A percentile compares a stretch with the other conserved stretches of the same genome.
Evolutionary conservation across 2,888 invertebrate species (phyloP).

Genomic region (Plutella xylostella): DNA sequence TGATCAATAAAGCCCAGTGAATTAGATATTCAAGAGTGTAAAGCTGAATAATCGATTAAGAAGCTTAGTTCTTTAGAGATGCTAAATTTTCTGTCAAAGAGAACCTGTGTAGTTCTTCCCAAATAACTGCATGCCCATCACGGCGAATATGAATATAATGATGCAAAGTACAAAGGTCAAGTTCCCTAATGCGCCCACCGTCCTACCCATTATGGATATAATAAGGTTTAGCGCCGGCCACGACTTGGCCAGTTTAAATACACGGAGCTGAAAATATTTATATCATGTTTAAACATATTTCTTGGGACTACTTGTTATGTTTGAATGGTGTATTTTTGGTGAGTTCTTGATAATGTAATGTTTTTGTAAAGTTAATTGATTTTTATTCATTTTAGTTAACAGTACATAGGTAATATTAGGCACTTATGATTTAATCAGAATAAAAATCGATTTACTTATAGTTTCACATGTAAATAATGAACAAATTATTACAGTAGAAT

Average conservation of each 20-base stretch:
- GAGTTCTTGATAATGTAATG: too few relatives aligned
- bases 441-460: not conserved
- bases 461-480: not conserved
- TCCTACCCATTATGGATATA: conserved; percentile 95
- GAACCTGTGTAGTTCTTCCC: conserved; percentile 88
- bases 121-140: conserved; percentile 97
- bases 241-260: conserved; percentile 96
- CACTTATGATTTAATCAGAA: not conserved
- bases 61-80: conserved; percentile 61
- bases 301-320: not conserved
- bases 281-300: conserved; percentile 8
- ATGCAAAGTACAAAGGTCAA: conserved; percentile 95
- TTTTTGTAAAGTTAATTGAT: too few relatives aligned
- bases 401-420: too few relatives aligned
- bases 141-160: conserved; percentile 97
- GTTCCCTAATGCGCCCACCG: conserved; percentile 95
- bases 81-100: conserved; percentile 62
- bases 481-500: not conserved
- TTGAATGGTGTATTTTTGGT: too few relatives aligned
- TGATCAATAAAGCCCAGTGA: conserved; percentile 60
- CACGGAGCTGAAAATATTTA: conserved; percentile 83
- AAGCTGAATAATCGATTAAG: conserved; percentile 61
- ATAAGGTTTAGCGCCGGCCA: conserved; percentile 96
- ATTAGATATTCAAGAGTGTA: conserved; percentile 58
- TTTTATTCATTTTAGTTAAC: too few relatives aligned